phyloP scores from a whole-genome alignment of 2,888 invertebrate species.

The Trichogramma dendrolimi region DNA sequence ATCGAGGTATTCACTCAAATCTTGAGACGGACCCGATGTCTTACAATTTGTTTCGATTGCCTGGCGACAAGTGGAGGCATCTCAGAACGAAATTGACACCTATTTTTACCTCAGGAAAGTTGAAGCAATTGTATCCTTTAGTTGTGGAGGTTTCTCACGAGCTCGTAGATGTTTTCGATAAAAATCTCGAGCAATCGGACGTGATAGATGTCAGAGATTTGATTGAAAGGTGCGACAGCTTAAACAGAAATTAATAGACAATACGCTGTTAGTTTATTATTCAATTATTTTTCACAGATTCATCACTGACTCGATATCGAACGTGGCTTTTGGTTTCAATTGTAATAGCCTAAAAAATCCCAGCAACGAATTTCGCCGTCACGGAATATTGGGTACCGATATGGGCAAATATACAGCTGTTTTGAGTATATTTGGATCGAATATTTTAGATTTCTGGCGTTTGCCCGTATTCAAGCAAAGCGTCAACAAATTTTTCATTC shows the following conservation, averaged over 20 bases:
- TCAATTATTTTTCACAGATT: slow-evolving; percentile 30
- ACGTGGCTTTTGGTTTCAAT: slow-evolving; percentile 42
- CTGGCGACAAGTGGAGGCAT: slow-evolving; percentile 46
- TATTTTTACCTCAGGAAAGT: slow-evolving; percentile 50
- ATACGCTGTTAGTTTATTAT: not conserved
- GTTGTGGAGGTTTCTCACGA: slow-evolving; percentile 38
- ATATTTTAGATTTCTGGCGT: slow-evolving; percentile 36
- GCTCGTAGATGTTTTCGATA: slow-evolving; percentile 28
- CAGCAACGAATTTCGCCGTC: slow-evolving; percentile 39
- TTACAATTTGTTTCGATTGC: slow-evolving; percentile 40
- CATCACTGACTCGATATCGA: slow-evolving; percentile 42
- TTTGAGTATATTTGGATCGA: slow-evolving; percentile 35
- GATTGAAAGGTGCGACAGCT: slow-evolving; percentile 34
- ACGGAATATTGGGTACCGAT: slow-evolving; percentile 35
- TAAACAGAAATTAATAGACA: not conserved
- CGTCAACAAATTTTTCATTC: slow-evolving; percentile 44
- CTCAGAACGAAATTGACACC: slow-evolving; percentile 48
- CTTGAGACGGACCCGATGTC: slow-evolving; percentile 43
- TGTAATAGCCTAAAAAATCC: slow-evolving; percentile 39
- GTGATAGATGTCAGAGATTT: slow-evolving; percentile 37
- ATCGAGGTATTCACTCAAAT: slow-evolving; percentile 43
- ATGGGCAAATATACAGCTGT: slow-evolving; percentile 27
- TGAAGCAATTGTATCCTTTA: slow-evolving; percentile 45
- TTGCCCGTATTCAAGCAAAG: slow-evolving; percentile 35
- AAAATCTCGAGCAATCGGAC: slow-evolving; percentile 9